A percentile compares a stretch with the other conserved stretches of the same genome.
These are phyloP conservation scores for Corythoichthys intestinalis DNA, from an alignment of 2,113 vertebrate genomes.

Conservation along the genomic window DNA sequence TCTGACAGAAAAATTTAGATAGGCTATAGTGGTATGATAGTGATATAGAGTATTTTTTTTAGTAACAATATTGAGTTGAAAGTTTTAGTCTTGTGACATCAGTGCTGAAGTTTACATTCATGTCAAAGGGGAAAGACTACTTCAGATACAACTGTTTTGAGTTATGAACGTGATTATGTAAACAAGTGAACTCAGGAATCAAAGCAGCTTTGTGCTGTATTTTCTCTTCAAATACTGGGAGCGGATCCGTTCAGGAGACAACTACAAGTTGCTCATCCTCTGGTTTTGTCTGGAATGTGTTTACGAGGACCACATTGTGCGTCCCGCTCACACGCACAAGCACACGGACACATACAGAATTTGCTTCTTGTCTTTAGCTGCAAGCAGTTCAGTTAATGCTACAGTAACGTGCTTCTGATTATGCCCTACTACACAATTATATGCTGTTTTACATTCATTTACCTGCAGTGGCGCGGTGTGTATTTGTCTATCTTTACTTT, in stretches of 20 bases:
- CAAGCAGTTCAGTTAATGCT: constrained; percentile 8
- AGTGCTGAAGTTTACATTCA: neutral
- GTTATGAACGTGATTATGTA: neutral
- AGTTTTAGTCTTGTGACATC: neutral
- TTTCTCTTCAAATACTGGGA: constrained; percentile 27
- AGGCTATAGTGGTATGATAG: too few species aligned
- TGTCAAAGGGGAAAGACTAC: neutral
- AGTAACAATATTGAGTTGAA: neutral
- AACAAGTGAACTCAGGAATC: neutral
- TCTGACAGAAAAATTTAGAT: too few species aligned
- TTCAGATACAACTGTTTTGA: neutral
- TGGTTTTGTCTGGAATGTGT: constrained; percentile 62
- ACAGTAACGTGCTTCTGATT: constrained; percentile 4
- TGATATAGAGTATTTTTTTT: neutral
- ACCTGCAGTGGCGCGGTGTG: constrained; percentile 37
- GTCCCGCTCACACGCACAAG: neutral
- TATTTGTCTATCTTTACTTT: constrained; percentile 26
- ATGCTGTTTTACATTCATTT: neutral
- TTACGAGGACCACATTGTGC: constrained; percentile 45
- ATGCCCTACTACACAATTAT: neutral
- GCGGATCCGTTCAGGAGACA: constrained; percentile 25
- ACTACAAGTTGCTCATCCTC: constrained; percentile 42
- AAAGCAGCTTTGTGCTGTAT: constrained; percentile 10
- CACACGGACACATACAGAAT: constrained; percentile 16
- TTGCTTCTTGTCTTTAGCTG: constrained; percentile 36